Base-by-base conservation (phyloP, 2,113 vertebrate species). In the Colinus virginianus region DNA sequence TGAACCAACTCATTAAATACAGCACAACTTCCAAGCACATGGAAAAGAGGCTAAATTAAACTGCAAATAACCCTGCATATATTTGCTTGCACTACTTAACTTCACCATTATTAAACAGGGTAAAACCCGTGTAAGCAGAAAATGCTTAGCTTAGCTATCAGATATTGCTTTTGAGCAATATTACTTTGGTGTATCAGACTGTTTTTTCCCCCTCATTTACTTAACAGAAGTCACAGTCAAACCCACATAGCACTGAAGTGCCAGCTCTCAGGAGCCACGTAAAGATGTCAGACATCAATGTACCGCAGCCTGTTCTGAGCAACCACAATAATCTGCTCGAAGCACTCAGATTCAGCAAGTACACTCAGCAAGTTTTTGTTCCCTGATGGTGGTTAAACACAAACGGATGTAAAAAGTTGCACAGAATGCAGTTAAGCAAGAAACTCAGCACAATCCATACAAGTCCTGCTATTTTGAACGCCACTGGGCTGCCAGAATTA, bases 281-380 rank as follows among this genome's bases (percentile, higher is more conserved):
- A 17, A 55, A 34, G 12, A 63, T 25, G 11, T 2, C 32, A 42
- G 15, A 8, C 34, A 6, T 0, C 2, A 3, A 2, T 4, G 13
- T 15, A 36, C 1, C 62, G 45, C 48, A 75, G n/a, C 13, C n/a
- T 48, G 18, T 14, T 71, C 34, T 11, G 14, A 51, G 16, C 25
- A 61, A 46, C 40, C 40, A 30, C 7, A 17, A 42, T 13, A 17
- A 38, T 42, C 21, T 43, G 66, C 13, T 87, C 26, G 12, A 23
- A 93, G 53, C 12, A 21, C 43, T 25, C 16, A 0, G 15, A 6
- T 9, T 75, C 30, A 49, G 10, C 1, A 13, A 30, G 7, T 1
- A 9, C 34, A 16, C 9, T 53, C 2, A 15, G 5, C 53, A 30
- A 48, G 43, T 18, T 64, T 38, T 30, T 32, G 36, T 46, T 67